Base-by-base conservation (phyloP, 2,797 vertebrate genomes). In the Loris lydekkerianus region DNA sequence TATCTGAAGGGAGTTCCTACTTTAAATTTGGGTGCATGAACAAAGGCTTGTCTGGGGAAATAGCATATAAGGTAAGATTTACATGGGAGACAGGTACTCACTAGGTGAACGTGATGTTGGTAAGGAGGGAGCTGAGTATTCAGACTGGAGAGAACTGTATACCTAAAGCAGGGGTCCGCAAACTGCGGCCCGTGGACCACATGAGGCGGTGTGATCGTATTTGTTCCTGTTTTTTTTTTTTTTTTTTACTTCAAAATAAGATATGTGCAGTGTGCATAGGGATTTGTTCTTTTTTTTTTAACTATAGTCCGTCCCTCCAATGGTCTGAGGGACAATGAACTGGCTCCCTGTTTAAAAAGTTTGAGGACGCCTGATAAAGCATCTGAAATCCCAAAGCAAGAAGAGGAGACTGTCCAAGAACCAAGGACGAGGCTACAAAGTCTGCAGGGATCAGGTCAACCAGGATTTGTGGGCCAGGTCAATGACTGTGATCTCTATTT, bases 21-120 rank as follows among this genome's bases (percentile, higher is more conserved):
- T 89, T 46, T 81, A 72, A 17, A 60, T 67, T 31, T 53, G 40
- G 31, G 58, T 43, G 76, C 43, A 9, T 80, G 58, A 76, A 63
- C 63, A 78, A 60, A 90, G 65, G 25, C 53, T 87, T 80, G 86
- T 80, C 63, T 78, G 46, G 86, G 81, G 61, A 87, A 61, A 58
- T 56, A 21, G 18, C 23, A 9, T 29, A 8, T 20, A 43, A 78
- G 21, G 17, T 43, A 63, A 70, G 49, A 70, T 83, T 58, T 90
- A 37, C 61, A 15, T 61, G 53, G 76, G 20, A 21, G 34, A 18
- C 1, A 1, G 37, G 23, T 29, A 65, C 77, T 46, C 2, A 15
- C 61, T 17, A 34, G 9, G 53, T 56, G 25, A 23, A n/a, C 18
- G 13, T 8, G 14, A 7, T 87, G 15, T 85, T 49, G 37, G 61